Percentiles rank a stretch among this genome's conserved stretches.
Conservation (phyloP, 2,113 vertebrate genomes). For the Ophiodon elongatus region DNA sequence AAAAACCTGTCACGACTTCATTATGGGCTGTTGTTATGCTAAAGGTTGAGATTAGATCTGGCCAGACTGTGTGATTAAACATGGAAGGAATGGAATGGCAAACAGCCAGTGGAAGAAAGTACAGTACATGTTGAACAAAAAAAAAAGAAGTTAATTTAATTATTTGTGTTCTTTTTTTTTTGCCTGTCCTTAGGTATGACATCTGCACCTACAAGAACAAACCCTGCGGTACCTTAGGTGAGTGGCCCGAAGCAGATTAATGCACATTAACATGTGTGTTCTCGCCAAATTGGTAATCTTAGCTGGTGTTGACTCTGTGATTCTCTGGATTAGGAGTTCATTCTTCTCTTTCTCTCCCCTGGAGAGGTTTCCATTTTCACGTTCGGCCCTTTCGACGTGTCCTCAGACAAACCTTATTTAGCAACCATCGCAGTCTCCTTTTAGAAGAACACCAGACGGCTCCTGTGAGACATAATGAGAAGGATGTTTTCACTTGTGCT, state of each 20-base stretch:
- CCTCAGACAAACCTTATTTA: conserved; percentile 66
- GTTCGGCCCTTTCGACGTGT: conserved; percentile 24
- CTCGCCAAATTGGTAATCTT: conserved; percentile 22
- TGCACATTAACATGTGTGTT: not conserved
- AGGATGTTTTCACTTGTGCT: conserved; percentile 67
- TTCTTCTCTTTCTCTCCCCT: not conserved
- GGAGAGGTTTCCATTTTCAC: conserved; percentile 54
- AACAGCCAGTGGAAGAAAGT: conserved; percentile 33
- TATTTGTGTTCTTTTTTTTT: conserved; percentile 59
- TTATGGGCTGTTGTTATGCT: conserved; percentile 41
- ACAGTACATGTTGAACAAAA: conserved; percentile 8
- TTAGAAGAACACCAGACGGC: conserved; percentile 48
- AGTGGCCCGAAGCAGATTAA: conserved; percentile 71
- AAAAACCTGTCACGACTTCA: conserved; percentile 35
- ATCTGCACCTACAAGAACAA: conserved; percentile 99
- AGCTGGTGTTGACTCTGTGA: conserved; percentile 19
- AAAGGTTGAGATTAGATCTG: conserved; percentile 48
- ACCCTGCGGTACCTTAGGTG: conserved; percentile 98
- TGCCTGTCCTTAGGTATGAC: conserved; percentile 90
- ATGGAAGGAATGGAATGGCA: conserved; percentile 51
- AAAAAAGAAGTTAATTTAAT: not conserved
- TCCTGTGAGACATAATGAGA: conserved; percentile 58
- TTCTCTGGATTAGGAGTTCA: conserved; percentile 20
- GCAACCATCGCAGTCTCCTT: conserved; percentile 23
- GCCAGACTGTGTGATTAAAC: conserved; percentile 53